These are phyloP conservation scores for Coelopa pilipes DNA, from an alignment of 2,888 invertebrate species.

Conservation along the genomic window DNA sequence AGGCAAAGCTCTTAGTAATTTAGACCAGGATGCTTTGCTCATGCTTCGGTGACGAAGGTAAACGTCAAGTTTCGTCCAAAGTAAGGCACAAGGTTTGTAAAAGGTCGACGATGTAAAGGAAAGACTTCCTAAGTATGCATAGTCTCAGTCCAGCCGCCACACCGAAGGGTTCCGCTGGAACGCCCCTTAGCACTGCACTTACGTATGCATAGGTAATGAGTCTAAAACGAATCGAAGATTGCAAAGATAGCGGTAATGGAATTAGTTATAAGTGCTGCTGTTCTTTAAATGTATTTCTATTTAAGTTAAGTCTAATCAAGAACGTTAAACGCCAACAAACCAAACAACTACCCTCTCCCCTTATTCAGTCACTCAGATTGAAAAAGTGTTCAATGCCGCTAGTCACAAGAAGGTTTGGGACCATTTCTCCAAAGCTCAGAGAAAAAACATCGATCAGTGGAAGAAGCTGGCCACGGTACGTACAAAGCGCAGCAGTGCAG, in stretches of 20 bases:
- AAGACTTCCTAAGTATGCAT: slow-evolving; percentile 14
- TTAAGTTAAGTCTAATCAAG: slow-evolving; percentile 8
- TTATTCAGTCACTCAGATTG: slow-evolving; percentile 91
- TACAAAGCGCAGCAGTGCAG: slow-evolving; percentile 52
- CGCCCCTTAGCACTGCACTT: background rate
- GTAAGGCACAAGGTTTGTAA: slow-evolving; percentile 30
- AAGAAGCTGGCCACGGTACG: slow-evolving; percentile 95
- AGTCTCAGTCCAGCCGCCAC: slow-evolving; percentile 39
- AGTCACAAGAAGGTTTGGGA: slow-evolving; percentile 99
- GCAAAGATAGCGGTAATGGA: background rate
- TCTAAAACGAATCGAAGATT: slow-evolving; percentile 6
- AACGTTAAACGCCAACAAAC: slow-evolving; percentile 36
- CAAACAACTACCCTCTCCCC: slow-evolving; percentile 55
- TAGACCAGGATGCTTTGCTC: slow-evolving; percentile 1
- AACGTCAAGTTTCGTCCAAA: slow-evolving; percentile 5
- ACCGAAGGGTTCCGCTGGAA: slow-evolving; percentile 13
- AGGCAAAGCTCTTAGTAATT: too few relatives aligned
- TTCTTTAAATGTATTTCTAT: slow-evolving; percentile 9
- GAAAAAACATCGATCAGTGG: slow-evolving; percentile 99
- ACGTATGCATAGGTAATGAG: slow-evolving; percentile 14
- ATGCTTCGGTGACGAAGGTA: slow-evolving; percentile 15
- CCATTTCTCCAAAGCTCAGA: slow-evolving; percentile 99
- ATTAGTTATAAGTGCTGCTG: slow-evolving; percentile 18
- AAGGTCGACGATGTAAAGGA: background rate
- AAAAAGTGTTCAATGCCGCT: slow-evolving; percentile 95